Evolutionary conservation across 2,888 invertebrate species (phyloP).

Genomic region (Euproctis similis): DNA sequence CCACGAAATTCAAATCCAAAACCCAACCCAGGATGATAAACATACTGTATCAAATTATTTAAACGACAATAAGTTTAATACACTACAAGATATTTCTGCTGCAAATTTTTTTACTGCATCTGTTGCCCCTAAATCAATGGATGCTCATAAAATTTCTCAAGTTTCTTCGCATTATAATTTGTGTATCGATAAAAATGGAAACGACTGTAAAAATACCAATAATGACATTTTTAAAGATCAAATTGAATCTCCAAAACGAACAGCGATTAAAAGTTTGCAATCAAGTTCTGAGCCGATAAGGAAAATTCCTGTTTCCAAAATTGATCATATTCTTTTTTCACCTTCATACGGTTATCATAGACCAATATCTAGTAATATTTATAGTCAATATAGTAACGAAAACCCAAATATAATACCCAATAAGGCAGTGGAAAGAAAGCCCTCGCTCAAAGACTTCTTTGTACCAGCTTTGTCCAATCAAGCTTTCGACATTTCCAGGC

Average conservation of each 20-base stretch:
- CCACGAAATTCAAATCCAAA: no score
- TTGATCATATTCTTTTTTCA: conserved; percentile 38
- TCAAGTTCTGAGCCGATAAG: conserved; percentile 26
- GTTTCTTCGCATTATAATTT: conserved; percentile 11
- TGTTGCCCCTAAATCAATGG: conserved; percentile 5
- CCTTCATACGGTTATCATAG: conserved; percentile 32
- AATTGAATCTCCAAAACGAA: conserved; percentile 9
- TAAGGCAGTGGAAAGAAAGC: conserved; percentile 5
- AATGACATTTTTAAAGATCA: conserved; percentile 23
- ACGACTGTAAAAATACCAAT: conserved; percentile 22
- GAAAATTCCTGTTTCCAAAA: conserved; percentile 34
- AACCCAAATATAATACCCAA: conserved; percentile 3
- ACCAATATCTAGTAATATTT: conserved; percentile 6
- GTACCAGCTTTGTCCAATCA: conserved; percentile 24
- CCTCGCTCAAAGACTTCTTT: conserved; percentile 23
- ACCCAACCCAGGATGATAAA: conserved; percentile 26
- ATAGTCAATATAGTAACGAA: conserved; percentile 3
- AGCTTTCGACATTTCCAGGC: conserved; percentile 13
- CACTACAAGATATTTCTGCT: no score
- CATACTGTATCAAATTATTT: conserved; percentile 47
- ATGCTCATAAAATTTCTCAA: conserved; percentile 15
- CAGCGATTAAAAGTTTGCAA: conserved; percentile 20
- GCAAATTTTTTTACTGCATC: no score
- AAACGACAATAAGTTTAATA: no score
- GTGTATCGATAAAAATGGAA: conserved; percentile 22